Evolutionary conservation across 2,888 invertebrate species (phyloP).

Genomic region (Trypoxylon attenuatum): DNA sequence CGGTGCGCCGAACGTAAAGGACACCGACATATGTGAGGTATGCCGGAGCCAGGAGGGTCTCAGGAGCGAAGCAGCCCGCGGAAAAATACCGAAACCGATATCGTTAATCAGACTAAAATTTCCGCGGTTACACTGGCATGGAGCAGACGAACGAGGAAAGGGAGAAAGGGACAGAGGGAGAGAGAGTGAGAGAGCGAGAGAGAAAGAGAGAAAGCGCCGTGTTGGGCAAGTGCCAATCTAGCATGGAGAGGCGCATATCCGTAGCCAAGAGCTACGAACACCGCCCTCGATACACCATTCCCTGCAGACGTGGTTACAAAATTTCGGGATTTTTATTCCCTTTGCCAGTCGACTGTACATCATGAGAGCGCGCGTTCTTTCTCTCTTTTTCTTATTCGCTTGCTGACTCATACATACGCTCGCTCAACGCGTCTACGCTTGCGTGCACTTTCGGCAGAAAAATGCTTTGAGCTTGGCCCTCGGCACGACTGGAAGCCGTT

Average conservation of each 20-base stretch:
- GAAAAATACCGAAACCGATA: constrained; percentile 66
- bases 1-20: constrained; percentile 19
- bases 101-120: constrained; percentile 70
- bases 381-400: not conserved
- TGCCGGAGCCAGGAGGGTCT: constrained; percentile 17
- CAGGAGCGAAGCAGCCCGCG: constrained; percentile 24
- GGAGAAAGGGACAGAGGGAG: constrained; percentile 35
- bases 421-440: too few species aligned
- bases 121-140: constrained; percentile 65
- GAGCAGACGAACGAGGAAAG: constrained; percentile 41
- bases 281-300: constrained; percentile 10
- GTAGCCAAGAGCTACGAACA: constrained; percentile 44
- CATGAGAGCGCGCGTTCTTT: constrained; percentile 3
- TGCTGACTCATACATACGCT: too few species aligned
- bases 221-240: constrained; percentile 69
- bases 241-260: constrained; percentile 49
- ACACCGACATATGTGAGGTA: constrained; percentile 13
- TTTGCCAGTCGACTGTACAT: constrained; percentile 37
- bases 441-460: constrained; percentile 3
- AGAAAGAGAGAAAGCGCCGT: constrained; percentile 37
- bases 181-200: constrained; percentile 33
- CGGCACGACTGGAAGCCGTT: not conserved
- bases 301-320: constrained; percentile 46
- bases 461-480: constrained; percentile 14
- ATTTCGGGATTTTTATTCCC: constrained; percentile 65